These are phyloP conservation scores for Bactericera cockerelli DNA, from an alignment of 1,140 invertebrate genomes.

Conservation along the genomic window DNA sequence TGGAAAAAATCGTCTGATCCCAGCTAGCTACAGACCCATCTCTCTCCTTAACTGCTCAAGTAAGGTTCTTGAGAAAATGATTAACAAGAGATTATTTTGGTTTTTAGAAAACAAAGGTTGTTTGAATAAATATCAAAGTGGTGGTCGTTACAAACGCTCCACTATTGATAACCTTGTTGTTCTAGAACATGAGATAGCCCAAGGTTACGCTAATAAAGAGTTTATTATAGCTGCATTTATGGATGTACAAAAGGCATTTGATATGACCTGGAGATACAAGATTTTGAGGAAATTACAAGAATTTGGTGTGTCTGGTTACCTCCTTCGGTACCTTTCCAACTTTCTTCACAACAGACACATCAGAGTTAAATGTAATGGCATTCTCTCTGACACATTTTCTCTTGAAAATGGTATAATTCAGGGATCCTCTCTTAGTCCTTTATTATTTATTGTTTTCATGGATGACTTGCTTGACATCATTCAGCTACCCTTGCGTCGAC, in stretches of 20 bases:
- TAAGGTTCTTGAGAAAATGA: conserved; percentile 11
- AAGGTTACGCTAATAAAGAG: background rate
- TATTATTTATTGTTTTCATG: background rate
- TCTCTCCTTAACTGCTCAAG: background rate
- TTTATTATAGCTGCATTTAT: background rate
- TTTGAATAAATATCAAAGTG: background rate
- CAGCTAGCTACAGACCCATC: background rate
- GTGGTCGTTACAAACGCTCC: background rate
- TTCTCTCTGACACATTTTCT: background rate
- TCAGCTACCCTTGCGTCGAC: background rate
- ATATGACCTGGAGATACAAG: background rate
- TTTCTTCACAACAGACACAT: conserved; percentile 9
- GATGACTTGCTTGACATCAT: conserved; percentile 5
- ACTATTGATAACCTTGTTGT: background rate
- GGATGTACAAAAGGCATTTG: conserved; percentile 9
- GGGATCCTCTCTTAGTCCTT: conserved; percentile 9
- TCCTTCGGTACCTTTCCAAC: background rate
- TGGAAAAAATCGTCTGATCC: no score
- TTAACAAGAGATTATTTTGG: conserved; percentile 4
- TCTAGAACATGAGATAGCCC: background rate
- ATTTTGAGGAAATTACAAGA: background rate
- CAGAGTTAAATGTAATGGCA: background rate
- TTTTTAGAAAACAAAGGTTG: background rate
- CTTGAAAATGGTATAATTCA: conserved; percentile 10
- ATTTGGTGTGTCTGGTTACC: background rate